Evolutionary conservation across 2,888 invertebrate species (phyloP).

Genomic region (Latrodectus hesperus): DNA sequence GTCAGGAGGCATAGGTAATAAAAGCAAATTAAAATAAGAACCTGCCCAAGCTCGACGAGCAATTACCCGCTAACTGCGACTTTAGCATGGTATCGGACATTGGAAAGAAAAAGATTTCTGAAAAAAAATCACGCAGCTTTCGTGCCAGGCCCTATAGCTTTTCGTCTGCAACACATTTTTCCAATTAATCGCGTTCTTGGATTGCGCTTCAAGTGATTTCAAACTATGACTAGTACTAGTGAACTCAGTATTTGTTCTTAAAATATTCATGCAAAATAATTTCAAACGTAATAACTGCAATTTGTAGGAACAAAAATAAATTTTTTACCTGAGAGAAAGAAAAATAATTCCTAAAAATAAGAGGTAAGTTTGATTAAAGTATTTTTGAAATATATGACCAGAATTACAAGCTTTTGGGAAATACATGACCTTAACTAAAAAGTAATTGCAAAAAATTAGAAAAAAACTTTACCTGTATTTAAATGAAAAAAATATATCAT

Average conservation of each 20-base stretch:
- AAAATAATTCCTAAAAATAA: too few relatives aligned
- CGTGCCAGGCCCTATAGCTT: neutral
- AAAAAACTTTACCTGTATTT: too few relatives aligned
- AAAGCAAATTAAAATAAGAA: constrained; percentile 65
- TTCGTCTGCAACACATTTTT: neutral
- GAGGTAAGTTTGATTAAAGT: too few relatives aligned
- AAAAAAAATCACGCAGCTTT: constrained; percentile 21
- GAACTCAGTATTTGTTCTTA: neutral
- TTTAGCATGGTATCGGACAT: constrained; percentile 20
- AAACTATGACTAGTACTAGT: neutral
- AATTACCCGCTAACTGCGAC: constrained; percentile 66
- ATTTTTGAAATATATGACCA: too few relatives aligned
- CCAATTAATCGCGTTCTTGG: neutral
- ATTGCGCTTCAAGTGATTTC: neutral
- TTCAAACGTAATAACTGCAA: too few relatives aligned
- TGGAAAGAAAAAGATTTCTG: constrained; percentile 42
- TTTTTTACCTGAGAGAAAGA: too few relatives aligned
- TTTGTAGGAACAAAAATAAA: too few relatives aligned
- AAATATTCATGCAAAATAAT: neutral
- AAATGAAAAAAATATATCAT: too few relatives aligned
- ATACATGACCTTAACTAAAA: too few relatives aligned
- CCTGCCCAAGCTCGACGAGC: constrained; percentile 51
- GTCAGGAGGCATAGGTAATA: constrained; percentile 30
- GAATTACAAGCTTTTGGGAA: too few relatives aligned
- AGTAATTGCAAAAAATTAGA: too few relatives aligned